Base-by-base conservation (phyloP, 2,888 invertebrate species). In the Agelastica alni region DNA sequence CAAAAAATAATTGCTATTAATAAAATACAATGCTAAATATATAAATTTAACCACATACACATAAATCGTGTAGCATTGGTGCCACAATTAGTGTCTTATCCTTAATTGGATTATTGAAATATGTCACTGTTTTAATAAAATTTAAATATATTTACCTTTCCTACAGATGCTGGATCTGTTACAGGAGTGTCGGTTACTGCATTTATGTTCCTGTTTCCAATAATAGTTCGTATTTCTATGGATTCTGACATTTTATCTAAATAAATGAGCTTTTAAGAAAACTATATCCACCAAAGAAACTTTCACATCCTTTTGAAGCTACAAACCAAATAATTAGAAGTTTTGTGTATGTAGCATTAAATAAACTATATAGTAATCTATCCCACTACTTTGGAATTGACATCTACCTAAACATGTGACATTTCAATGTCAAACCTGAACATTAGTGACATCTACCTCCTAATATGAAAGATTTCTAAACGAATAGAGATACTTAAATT, bases 141-240 rank as follows among this genome's bases (percentile, higher is more conserved):
- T n/a, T n/a, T n/a, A n/a, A n/a, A 7, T 26, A 26, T 7, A 69
- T 68, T 64, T 71, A 82, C 83, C 81, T 84, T 83, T 34, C 75
- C 78, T 46, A 76, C 76, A 58, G 87, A 87, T 36, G 88, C 88
- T 54, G 89, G 89, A 75, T 89, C 89, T 31, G 88, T 89, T 63
- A 89, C 84, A 51, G 89, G 89, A 69, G 85, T 86, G 75, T 89
- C 89, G 64, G 83, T 83, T 6, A 88, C 82, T 45, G 84, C 79
- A 64, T 81, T 82, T 62, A 79, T 72, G 72, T 79, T 79, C 58
- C 75, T 75, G 57, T 73, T 74, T 30, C 71, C 73, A 54, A 75
- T 69, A 63, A 76, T 75, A 52, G 73, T 70, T 60, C 74, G 70
- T 49, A 76, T 75, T 70, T 76, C 77, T 57, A 75, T 72, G 61